These are phyloP conservation scores for Macaria liturata DNA, from an alignment of 2,888 invertebrate species.

Conservation along the genomic window DNA sequence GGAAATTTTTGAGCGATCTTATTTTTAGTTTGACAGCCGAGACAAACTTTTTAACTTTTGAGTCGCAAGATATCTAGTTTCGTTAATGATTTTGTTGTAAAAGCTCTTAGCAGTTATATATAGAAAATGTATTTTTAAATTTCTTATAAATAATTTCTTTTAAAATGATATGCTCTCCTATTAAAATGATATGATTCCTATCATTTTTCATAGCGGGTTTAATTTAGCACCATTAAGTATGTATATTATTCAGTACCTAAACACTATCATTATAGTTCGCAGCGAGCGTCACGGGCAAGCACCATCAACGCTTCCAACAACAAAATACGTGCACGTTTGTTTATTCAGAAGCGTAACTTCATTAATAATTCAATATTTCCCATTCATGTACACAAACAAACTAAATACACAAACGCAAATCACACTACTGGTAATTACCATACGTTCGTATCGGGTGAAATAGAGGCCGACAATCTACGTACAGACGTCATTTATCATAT, in stretches of 20 bases:
- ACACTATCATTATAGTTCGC: no score
- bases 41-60: constrained; percentile 31
- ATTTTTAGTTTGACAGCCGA: constrained; percentile 49
- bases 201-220: no score
- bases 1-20: constrained; percentile 45
- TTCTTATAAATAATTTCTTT: background rate
- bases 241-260: no score
- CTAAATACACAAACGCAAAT: constrained; percentile 40
- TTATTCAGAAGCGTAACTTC: constrained; percentile 39
- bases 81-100: constrained; percentile 32
- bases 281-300: background rate
- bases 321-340: constrained; percentile 30
- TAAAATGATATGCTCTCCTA: no score
- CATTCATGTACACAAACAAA: constrained; percentile 38
- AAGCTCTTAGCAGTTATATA: constrained; percentile 29
- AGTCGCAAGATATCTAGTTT: constrained; percentile 33
- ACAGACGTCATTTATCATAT: constrained; percentile 65
- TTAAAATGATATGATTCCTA: no score
- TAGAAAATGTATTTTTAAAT: background rate
- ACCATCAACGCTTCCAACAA: constrained; percentile 15
- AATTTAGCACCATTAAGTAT: no score
- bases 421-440: constrained; percentile 52
- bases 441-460: constrained; percentile 42
- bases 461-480: constrained; percentile 32
- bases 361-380: constrained; percentile 47